Conservation (phyloP, 92 coral and sea anemone species). For the Siderastrea radians region DNA sequence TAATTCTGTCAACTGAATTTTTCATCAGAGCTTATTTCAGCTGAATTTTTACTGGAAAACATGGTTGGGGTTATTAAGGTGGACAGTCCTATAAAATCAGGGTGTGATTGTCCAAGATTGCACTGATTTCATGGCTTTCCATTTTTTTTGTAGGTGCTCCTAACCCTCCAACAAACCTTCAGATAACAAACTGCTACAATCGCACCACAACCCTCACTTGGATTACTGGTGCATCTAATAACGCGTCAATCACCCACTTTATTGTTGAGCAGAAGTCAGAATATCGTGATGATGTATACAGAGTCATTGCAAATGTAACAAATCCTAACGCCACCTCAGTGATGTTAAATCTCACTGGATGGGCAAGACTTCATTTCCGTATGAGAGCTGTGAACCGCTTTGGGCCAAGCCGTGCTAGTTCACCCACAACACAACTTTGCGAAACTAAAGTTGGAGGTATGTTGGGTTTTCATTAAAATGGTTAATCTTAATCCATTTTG, state of each 20-base stretch:
- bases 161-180: constrained; percentile 66
- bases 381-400: constrained; percentile 82
- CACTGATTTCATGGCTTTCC: too few species aligned
- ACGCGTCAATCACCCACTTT: constrained; percentile 81
- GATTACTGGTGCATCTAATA: constrained; percentile 62
- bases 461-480: background rate
- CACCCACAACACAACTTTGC: constrained; percentile 77
- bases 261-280: constrained; percentile 79
- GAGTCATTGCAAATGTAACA: constrained; percentile 49
- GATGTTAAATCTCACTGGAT: constrained; percentile 63
- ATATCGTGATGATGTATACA: constrained; percentile 54
- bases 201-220: constrained; percentile 77
- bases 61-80: background rate
- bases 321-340: constrained; percentile 44
- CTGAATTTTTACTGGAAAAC: background rate
- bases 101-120: too few species aligned
- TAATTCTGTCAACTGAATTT: background rate
- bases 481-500: too few species aligned
- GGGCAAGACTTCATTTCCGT: constrained; percentile 82
- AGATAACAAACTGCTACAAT: constrained; percentile 48
- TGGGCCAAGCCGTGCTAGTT: constrained; percentile 87
- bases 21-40: background rate
- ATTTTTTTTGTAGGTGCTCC: constrained; percentile 57
- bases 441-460: constrained; percentile 61
- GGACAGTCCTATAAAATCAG: too few species aligned